Percentiles rank a stretch among this genome's conserved stretches.
Conservation (phyloP, 2,113 vertebrate species). For the Nothobranchius furzeri region DNA sequence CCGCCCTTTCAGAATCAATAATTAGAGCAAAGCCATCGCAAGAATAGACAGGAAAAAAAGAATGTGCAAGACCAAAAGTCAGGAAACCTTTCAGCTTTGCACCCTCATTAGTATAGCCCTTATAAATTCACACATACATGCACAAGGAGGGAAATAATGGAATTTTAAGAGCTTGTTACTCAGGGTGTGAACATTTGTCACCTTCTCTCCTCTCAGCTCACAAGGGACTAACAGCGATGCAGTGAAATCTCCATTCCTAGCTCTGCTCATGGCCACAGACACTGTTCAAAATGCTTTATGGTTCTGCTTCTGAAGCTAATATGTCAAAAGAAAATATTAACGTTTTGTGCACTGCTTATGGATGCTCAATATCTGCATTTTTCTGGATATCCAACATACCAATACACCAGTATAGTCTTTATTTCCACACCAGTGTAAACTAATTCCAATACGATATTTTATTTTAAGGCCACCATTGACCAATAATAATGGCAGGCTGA, state of each 20-base stretch:
- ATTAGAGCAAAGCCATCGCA: slow-evolving; percentile 18
- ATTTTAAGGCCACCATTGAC: too few relatives aligned
- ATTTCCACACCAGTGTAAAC: too few relatives aligned
- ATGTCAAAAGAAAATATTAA: too few relatives aligned
- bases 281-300: neutral
- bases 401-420: too few relatives aligned
- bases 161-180: slow-evolving; percentile 68
- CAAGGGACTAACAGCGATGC: slow-evolving; percentile 51
- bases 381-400: too few relatives aligned
- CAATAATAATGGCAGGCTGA: too few relatives aligned
- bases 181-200: slow-evolving; percentile 62
- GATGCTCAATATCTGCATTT: too few relatives aligned
- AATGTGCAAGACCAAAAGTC: slow-evolving; percentile 5
- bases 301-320: neutral
- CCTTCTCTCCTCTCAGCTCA: slow-evolving; percentile 48
- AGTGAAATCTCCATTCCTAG: slow-evolving; percentile 40
- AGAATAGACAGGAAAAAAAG: neutral
- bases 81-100: slow-evolving; percentile 21
- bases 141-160: slow-evolving; percentile 22
- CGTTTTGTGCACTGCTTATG: too few relatives aligned
- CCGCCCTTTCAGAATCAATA: slow-evolving; percentile 24
- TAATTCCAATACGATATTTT: too few relatives aligned
- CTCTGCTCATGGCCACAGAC: slow-evolving; percentile 29
- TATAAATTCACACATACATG: slow-evolving; percentile 22
- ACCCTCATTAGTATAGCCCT: slow-evolving; percentile 4